phyloP scores from a whole-genome alignment of 2,113 vertebrate species.

The Oncorhynchus mykiss region DNA sequence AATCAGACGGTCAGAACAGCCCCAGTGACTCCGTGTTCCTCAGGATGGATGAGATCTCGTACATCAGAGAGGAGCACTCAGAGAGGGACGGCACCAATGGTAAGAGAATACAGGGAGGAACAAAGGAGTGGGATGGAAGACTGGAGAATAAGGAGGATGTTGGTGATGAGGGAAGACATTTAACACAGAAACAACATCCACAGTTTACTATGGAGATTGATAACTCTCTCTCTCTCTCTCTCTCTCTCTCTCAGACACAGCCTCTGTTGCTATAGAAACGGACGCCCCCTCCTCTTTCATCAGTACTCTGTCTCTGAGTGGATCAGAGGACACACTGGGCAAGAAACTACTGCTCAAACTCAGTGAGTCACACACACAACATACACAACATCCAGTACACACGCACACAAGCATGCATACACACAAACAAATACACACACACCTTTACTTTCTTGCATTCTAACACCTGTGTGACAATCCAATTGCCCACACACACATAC shows the following conservation, averaged over 20 bases:
- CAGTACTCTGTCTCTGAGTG: conserved; percentile 76
- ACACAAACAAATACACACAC: conserved; percentile 2
- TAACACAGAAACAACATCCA: not conserved
- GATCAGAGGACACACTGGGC: conserved; percentile 85
- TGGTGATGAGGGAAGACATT: too few relatives aligned
- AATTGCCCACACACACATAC: not conserved
- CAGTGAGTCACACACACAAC: conserved; percentile 76
- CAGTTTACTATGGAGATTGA: not conserved
- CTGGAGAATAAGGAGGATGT: too few relatives aligned
- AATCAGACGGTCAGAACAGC: not conserved
- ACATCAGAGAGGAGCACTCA: conserved; percentile 80
- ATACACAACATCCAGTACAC: not conserved
- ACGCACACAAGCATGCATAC: not conserved
- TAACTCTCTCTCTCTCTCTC: not conserved
- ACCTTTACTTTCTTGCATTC: not conserved
- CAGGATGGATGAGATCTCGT: conserved; percentile 87
- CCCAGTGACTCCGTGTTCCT: conserved; percentile 88
- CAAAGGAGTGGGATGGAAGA: too few relatives aligned
- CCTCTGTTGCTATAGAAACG: conserved; percentile 69
- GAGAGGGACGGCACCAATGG: not conserved
- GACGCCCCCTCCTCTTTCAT: conserved; percentile 66
- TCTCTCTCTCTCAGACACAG: conserved; percentile 65
- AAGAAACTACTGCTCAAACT: conserved; percentile 91
- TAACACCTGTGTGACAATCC: not conserved
- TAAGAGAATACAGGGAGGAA: not conserved